Evolutionary conservation across 2,888 invertebrate genomes (phyloP), one percentile per base, ranked within the genome.

Genomic region (Lasius platythorax): DNA sequence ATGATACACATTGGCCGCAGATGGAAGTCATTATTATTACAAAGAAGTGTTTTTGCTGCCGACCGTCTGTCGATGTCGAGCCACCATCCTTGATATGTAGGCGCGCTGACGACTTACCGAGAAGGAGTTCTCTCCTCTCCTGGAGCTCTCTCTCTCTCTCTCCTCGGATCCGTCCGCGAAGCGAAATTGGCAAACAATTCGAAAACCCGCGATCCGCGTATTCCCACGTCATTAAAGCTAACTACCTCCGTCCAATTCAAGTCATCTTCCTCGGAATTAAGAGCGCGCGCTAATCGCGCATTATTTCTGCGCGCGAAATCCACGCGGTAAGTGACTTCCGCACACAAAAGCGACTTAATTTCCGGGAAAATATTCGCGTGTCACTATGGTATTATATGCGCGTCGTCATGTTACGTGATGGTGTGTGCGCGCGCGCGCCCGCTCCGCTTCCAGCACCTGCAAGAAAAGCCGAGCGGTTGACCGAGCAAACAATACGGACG

Each of bases 401-500:
- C 12, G 30, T 46, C 37, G 50, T 58, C 33, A 61, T 23, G 46
- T 74, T 72, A 81, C 66, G 46, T 46, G 63, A 53, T 11, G 67
- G 66, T 33, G 58, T 67, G 75, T 63, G 75, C 37, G 66, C 82
- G 76, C 82, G 84, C 76, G 78, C 53, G 86, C 88, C 18, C 84
- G 85, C 85, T 88, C 84, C 82, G 84, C 87, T 88, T 88, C 75
- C 88, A 87, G 89, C 91, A 93, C 91, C 91, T 92, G 92, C 86
- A 85, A 88, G 79, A 37, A 90, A 91, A 92, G 91, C 90, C 88
- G 82, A 88, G 87, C 90, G 86, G 88, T 91, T 90, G 92, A 88
- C 88, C 89, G 86, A 87, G 88, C 92, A 92, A 93, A 93, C 93
- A 93, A 92, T 93, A 91, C 91, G 85, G 87, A 89, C 91, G 93